Percentiles rank a stretch among this genome's conserved stretches.
Evolutionary conservation across 1,140 invertebrate species (phyloP).

Genomic region (Thalassaphorura encarpata): DNA sequence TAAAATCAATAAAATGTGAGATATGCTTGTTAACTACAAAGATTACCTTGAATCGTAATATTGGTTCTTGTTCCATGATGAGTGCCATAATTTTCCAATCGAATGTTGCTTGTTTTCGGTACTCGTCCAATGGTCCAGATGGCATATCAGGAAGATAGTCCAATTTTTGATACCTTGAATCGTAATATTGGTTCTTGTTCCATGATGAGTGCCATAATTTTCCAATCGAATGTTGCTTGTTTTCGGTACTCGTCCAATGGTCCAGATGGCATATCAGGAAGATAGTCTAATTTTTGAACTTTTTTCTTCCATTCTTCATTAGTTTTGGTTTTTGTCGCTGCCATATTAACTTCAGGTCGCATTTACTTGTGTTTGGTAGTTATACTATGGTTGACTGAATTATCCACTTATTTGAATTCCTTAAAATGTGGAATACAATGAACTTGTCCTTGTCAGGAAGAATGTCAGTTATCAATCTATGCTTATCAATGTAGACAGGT

Average conservation of each 20-base stretch:
- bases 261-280: constrained; percentile 55
- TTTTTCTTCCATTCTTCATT: too few species aligned
- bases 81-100: constrained; percentile 45
- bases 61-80: constrained; percentile 30
- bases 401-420: too few species aligned
- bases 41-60: constrained; percentile 33
- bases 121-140: constrained; percentile 43
- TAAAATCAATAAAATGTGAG: not conserved
- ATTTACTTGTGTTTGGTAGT: too few species aligned
- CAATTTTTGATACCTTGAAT: constrained; percentile 45
- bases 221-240: constrained; percentile 66
- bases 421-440: too few species aligned
- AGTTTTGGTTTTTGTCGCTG: too few species aligned
- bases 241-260: constrained; percentile 61
- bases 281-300: too few species aligned
- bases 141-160: constrained; percentile 34
- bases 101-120: constrained; percentile 46
- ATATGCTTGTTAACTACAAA: not conserved
- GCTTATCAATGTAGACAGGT: too few species aligned
- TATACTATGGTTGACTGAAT: too few species aligned
- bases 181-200: constrained; percentile 59
- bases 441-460: too few species aligned
- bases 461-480: too few species aligned
- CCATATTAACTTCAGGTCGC: too few species aligned
- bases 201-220: constrained; percentile 57